These are phyloP conservation scores for Sphaeridia pumilis DNA, from an alignment of 2,888 invertebrate species.

Conservation along the genomic window DNA sequence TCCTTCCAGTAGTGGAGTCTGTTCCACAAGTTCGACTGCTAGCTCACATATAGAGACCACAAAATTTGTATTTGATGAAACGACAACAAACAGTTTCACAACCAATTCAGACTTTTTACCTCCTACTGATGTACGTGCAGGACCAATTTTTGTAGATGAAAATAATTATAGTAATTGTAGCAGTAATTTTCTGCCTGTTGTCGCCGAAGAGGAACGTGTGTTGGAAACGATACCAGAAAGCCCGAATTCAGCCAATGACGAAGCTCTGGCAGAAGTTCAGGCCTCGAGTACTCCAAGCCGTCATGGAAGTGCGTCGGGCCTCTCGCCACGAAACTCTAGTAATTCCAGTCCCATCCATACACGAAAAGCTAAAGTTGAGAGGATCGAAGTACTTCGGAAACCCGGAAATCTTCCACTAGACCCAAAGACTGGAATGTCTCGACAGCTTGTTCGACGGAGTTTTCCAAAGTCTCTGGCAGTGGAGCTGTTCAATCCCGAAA, in stretches of 20 bases:
- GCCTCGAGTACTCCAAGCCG: neutral
- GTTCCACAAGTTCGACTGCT: neutral
- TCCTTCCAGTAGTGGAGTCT: neutral
- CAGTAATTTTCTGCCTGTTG: neutral
- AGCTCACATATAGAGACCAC: conserved; percentile 16
- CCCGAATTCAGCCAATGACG: neutral
- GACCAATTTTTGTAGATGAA: conserved; percentile 36
- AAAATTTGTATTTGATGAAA: conserved; percentile 34
- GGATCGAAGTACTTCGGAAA: conserved; percentile 57
- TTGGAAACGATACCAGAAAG: neutral
- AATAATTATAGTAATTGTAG: no score
- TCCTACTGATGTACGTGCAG: conserved; percentile 37
- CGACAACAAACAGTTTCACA: conserved; percentile 38
- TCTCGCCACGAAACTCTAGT: neutral
- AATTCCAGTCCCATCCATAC: conserved; percentile 47
- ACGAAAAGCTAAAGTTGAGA: conserved; percentile 48
- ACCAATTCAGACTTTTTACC: neutral
- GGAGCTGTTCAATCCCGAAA: conserved; percentile 79
- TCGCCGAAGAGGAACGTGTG: neutral
- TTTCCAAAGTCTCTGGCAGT: conserved; percentile 63
- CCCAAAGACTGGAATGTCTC: conserved; percentile 18
- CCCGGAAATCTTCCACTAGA: conserved; percentile 40
- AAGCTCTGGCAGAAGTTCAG: neutral
- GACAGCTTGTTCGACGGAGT: conserved; percentile 36
- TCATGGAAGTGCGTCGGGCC: neutral